Conservation (phyloP, 2,888 invertebrate genomes). For the Andrena bucephala region DNA sequence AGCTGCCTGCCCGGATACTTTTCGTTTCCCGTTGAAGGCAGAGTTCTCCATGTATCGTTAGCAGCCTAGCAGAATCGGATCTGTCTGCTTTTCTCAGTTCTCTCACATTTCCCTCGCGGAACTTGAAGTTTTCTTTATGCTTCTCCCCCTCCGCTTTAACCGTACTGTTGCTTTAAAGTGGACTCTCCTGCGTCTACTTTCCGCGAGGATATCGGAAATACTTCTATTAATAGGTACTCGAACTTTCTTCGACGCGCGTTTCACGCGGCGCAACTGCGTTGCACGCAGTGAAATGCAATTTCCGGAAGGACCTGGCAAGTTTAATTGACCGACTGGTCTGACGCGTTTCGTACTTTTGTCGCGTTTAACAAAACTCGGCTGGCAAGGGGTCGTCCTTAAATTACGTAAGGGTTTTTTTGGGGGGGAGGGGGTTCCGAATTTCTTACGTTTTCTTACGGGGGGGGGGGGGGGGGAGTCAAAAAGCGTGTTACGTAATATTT, state of each 20-base stretch:
- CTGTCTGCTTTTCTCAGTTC: background rate
- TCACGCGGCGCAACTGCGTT: background rate
- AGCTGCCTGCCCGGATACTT: conserved; percentile 1
- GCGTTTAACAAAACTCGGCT: background rate
- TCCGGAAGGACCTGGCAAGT: background rate
- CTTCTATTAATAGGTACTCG: background rate
- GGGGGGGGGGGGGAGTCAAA: no score
- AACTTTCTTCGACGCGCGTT: background rate
- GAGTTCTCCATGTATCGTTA: conserved; percentile 18
- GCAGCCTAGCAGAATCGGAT: conserved; percentile 7
- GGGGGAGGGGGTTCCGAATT: no score
- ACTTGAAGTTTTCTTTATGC: conserved; percentile 19
- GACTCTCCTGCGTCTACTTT: background rate
- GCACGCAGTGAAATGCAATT: background rate
- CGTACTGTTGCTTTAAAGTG: background rate
- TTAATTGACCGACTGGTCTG: conserved; percentile 7
- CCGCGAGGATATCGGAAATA: conserved; percentile 14
- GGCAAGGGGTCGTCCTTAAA: background rate
- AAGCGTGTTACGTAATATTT: no score
- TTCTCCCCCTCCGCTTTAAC: background rate
- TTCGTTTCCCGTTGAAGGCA: background rate
- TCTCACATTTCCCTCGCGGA: conserved; percentile 3
- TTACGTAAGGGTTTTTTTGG: no score
- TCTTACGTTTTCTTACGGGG: no score
- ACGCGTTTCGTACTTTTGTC: background rate